Conservation (phyloP, 1,140 invertebrate species). For the Latrodectus geometricus region DNA sequence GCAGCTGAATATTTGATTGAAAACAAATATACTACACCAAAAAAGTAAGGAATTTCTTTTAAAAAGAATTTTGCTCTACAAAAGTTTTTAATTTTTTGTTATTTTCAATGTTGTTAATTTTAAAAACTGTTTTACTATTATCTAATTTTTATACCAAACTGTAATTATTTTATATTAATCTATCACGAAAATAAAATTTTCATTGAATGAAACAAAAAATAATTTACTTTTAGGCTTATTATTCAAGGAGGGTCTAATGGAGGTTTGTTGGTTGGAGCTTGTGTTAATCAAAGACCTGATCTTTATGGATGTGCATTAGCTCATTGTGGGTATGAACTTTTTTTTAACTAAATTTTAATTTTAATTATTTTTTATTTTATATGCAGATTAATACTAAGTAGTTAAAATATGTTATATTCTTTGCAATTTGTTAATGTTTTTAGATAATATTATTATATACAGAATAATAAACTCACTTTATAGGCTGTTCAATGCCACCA, state of each 20-base stretch:
- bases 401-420: too few relatives aligned
- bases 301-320: constrained; percentile 91
- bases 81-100: background rate
- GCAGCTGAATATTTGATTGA: constrained; percentile 91
- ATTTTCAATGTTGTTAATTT: background rate
- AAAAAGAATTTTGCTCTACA: background rate
- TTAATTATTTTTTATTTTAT: too few relatives aligned
- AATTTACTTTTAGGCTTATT: constrained; percentile 72
- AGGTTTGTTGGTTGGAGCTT: constrained; percentile 91
- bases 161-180: too few relatives aligned
- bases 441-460: too few relatives aligned
- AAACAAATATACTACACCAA: constrained; percentile 82
- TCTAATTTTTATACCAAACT: background rate
- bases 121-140: background rate
- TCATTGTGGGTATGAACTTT: constrained; percentile 84
- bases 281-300: constrained; percentile 94
- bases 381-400: too few relatives aligned
- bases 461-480: too few relatives aligned
- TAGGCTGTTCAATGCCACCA: too few relatives aligned
- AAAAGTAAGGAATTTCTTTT: constrained; percentile 70
- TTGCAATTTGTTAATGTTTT: too few relatives aligned
- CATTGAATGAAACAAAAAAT: too few relatives aligned
- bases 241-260: constrained; percentile 98
- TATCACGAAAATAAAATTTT: too few relatives aligned
- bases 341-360: too few relatives aligned